These are phyloP conservation scores for Alcedo atthis DNA, from an alignment of 2,797 vertebrate genomes.

Conservation along the genomic window DNA sequence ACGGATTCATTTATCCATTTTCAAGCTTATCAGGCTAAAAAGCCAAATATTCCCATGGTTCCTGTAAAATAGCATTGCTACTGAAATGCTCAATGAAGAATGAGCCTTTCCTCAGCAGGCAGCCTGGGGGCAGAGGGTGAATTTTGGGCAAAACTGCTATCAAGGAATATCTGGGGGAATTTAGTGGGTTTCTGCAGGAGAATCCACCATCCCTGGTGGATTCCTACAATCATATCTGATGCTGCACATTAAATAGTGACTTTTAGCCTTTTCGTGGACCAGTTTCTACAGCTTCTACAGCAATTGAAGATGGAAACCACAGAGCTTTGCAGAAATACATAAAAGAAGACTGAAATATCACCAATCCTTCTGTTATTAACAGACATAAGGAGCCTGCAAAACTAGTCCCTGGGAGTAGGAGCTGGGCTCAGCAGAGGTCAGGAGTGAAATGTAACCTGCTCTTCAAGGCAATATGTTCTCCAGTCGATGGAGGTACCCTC, in stretches of 20 bases:
- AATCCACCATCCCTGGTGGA: neutral
- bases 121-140: neutral
- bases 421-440: neutral
- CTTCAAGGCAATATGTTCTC: neutral
- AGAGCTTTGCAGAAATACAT: neutral
- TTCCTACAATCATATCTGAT: neutral
- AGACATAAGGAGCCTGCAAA: neutral
- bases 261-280: neutral
- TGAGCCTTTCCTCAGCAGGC: neutral
- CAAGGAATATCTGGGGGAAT: neutral
- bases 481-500: neutral
- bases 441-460: neutral
- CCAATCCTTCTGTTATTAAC: neutral
- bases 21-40: neutral
- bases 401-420: fast-evolving
- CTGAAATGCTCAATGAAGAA: neutral
- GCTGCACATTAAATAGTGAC: neutral
- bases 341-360: neutral
- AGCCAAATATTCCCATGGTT: neutral
- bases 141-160: neutral
- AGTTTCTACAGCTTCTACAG: neutral
- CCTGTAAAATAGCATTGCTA: neutral
- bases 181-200: neutral
- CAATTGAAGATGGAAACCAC: neutral
- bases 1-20: neutral